A percentile compares a stretch with the other conserved stretches of the same genome.
Conservation (phyloP, 1,140 invertebrate genomes). For the Drosophila obscura region DNA sequence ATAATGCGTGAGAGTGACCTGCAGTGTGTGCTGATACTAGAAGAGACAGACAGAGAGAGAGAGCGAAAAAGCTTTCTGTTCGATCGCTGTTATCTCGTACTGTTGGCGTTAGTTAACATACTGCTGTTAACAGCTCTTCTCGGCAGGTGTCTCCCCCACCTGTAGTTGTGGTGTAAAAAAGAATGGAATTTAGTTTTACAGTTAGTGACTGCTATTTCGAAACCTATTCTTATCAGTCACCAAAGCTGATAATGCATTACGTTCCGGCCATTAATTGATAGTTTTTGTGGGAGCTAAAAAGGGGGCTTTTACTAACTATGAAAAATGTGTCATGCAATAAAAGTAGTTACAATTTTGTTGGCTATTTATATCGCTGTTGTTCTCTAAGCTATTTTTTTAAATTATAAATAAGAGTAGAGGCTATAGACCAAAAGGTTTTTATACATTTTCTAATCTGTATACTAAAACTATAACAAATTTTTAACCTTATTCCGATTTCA, state of each 20-base stretch:
- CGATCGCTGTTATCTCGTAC: background rate
- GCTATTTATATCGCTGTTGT: no score
- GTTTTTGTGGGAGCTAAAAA: background rate
- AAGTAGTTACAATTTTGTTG: background rate
- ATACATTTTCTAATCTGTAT: no score
- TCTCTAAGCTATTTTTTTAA: no score
- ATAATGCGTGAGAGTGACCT: no score
- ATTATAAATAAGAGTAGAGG: no score
- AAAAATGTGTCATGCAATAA: conserved; percentile 5
- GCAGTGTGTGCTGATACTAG: no score
- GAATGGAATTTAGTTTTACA: no score
- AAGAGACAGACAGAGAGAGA: conserved; percentile 8
- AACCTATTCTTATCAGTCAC: conserved; percentile 21
- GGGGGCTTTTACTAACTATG: background rate
- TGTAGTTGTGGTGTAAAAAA: no score
- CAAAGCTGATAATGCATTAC: conserved; percentile 34
- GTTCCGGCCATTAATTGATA: conserved; percentile 42
- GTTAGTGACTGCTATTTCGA: conserved; percentile 15
- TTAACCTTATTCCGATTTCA: no score
- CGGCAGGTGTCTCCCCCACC: no score
- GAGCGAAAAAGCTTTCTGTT: conserved; percentile 7
- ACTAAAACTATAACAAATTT: no score
- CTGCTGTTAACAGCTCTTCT: background rate
- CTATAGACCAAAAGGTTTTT: no score
- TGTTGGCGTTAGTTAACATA: conserved; percentile 9